Evolutionary conservation across 2,888 invertebrate genomes (phyloP).

Genomic region (Acanthosepion esculentum): DNA sequence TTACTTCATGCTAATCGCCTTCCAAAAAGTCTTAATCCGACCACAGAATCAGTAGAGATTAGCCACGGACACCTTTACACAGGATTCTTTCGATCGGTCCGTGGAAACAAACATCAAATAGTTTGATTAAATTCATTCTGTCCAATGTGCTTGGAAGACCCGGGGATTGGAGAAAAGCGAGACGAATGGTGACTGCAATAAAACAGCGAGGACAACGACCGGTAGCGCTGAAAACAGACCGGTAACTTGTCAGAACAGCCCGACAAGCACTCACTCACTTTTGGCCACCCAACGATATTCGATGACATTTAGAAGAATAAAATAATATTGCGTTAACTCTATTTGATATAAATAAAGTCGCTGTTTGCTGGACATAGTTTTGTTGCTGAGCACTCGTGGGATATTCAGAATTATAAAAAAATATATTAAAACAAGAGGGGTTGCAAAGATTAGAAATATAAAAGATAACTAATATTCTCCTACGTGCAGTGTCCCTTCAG

Average conservation of each 20-base stretch:
- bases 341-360: too few species aligned
- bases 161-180: neutral
- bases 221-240: neutral
- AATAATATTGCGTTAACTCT: too few species aligned
- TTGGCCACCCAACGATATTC: neutral
- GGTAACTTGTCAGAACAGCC: neutral
- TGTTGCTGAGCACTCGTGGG: too few species aligned
- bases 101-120: conserved; percentile 33
- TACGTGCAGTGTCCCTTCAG: too few species aligned
- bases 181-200: neutral
- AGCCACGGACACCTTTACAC: neutral
- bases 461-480: too few species aligned
- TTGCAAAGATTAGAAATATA: too few species aligned
- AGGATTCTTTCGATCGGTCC: neutral
- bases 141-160: neutral
- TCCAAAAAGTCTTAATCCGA: neutral
- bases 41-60: neutral
- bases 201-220: neutral
- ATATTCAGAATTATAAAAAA: too few species aligned
- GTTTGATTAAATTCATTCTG: neutral
- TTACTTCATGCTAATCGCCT: neutral
- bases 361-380: too few species aligned
- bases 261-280: neutral
- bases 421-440: too few species aligned
- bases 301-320: neutral